These are phyloP conservation scores for Eupithecia abbreviata DNA, from an alignment of 2,888 invertebrate genomes.

Conservation along the genomic window DNA sequence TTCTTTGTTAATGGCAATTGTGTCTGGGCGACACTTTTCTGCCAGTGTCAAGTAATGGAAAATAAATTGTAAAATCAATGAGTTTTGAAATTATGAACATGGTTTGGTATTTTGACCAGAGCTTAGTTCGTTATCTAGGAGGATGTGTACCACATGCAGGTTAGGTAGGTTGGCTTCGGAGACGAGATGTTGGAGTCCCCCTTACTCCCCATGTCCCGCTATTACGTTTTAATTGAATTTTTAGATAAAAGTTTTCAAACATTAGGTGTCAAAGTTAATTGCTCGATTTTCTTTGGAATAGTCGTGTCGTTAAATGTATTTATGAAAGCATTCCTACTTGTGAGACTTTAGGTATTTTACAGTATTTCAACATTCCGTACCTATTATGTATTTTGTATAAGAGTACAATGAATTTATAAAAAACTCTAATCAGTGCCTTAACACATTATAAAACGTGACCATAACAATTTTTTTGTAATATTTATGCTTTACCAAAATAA, in stretches of 20 bases:
- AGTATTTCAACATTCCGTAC: constrained; percentile 69
- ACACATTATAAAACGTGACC: constrained; percentile 54
- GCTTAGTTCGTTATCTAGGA: too few species aligned
- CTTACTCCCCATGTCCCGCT: too few species aligned
- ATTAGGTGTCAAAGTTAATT: not conserved
- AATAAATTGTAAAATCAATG: too few species aligned
- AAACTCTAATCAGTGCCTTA: constrained; percentile 43
- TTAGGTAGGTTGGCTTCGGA: too few species aligned
- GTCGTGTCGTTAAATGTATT: constrained; percentile 1
- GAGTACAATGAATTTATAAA: constrained; percentile 39
- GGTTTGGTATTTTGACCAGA: too few species aligned
- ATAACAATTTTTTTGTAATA: constrained; percentile 46
- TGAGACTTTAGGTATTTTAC: constrained; percentile 35
- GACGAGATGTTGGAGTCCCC: too few species aligned
- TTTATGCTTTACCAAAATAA: constrained; percentile 61
- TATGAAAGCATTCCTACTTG: constrained; percentile 33
- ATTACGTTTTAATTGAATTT: not conserved
- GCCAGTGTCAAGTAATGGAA: too few species aligned
- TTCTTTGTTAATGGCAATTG: too few species aligned
- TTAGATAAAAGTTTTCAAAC: not conserved
- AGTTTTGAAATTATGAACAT: too few species aligned
- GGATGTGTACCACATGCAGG: too few species aligned
- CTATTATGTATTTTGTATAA: constrained; percentile 17
- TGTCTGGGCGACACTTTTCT: too few species aligned
- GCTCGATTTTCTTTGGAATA: not conserved